These are phyloP conservation scores for Phalacrocorax brasilianus DNA, from an alignment of 2,113 vertebrate species.

Conservation along the genomic window DNA sequence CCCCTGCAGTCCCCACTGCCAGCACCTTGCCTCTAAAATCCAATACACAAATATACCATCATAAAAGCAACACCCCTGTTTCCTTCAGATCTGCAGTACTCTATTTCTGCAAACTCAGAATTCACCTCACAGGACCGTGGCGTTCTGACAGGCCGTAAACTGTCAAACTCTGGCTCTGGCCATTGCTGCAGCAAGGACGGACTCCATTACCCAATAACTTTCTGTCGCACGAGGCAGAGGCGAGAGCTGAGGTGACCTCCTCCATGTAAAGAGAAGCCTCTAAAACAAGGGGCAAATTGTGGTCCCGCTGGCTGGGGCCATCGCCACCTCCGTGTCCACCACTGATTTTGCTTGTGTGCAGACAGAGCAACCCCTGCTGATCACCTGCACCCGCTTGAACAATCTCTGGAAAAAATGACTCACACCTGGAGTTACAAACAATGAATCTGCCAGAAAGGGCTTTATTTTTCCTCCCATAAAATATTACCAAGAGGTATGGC, in stretches of 20 bases:
- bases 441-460: not conserved
- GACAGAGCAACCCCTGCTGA: not conserved
- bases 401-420: not conserved
- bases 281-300: not conserved
- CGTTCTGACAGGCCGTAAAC: not conserved
- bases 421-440: not conserved
- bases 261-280: not conserved
- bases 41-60: not conserved
- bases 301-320: not conserved
- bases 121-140: not conserved
- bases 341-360: not conserved
- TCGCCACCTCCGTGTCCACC: rapidly evolving
- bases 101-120: not conserved
- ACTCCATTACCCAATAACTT: not conserved
- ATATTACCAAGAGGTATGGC: not conserved
- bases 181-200: not conserved
- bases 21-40: not conserved
- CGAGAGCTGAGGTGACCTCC: not conserved
- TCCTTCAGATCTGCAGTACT: not conserved
- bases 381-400: not conserved
- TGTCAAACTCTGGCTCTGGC: not conserved
- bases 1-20: not conserved
- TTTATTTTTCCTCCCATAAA: not conserved
- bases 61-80: not conserved
- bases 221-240: not conserved